Conservation (phyloP, 2,888 invertebrate genomes). For the Stenotaenia linearis region DNA sequence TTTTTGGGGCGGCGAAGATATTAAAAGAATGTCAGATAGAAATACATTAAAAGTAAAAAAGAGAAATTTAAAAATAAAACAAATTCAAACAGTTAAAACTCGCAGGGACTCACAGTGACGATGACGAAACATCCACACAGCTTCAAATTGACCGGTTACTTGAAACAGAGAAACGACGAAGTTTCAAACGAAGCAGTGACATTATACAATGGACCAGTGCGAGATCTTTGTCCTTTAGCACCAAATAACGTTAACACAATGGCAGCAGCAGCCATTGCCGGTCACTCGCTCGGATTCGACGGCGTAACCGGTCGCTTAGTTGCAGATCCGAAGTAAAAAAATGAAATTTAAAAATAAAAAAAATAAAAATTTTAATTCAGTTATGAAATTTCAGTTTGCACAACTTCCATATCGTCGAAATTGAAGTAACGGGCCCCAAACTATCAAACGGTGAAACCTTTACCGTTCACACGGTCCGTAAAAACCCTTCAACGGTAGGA, state of each 20-base stretch:
- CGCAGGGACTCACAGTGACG: constrained; percentile 50
- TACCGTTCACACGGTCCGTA: constrained; percentile 46
- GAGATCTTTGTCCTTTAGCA: constrained; percentile 52
- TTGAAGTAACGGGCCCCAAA: constrained; percentile 48
- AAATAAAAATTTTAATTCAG: background rate
- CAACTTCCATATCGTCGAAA: constrained; percentile 53
- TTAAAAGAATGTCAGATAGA: constrained; percentile 52
- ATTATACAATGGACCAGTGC: constrained; percentile 52
- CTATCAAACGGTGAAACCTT: constrained; percentile 41
- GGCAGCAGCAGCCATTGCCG: constrained; percentile 54
- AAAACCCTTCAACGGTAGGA: constrained; percentile 52
- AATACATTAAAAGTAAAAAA: constrained; percentile 47
- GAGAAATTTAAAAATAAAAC: too few relatives aligned
- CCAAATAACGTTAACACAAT: constrained; percentile 58
- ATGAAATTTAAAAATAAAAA: background rate
- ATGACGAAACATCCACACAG: constrained; percentile 54
- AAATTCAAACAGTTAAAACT: constrained; percentile 31
- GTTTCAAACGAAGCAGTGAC: constrained; percentile 43
- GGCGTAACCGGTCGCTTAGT: constrained; percentile 50
- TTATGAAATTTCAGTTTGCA: constrained; percentile 43
- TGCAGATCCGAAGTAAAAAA: constrained; percentile 51
- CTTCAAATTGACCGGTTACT: constrained; percentile 50
- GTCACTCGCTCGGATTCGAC: constrained; percentile 53
- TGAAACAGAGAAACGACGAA: constrained; percentile 47
- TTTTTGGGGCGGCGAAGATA: constrained; percentile 55